Evolutionary conservation across 2,797 vertebrate genomes (phyloP).

Genomic region (Hirundo rustica): DNA sequence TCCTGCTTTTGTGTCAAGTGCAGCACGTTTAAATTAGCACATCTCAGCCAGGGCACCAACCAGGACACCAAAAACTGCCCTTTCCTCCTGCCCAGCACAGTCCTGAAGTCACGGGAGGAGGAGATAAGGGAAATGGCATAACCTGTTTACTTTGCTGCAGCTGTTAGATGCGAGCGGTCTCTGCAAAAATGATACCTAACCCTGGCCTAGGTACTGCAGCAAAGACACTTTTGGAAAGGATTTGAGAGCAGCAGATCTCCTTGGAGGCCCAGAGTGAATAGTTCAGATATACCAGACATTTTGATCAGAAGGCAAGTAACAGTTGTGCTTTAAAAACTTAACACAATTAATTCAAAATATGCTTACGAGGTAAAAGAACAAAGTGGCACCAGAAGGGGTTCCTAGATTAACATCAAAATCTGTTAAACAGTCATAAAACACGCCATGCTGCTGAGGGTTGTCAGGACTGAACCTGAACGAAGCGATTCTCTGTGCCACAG

Average conservation of each 20-base stretch:
- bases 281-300: neutral
- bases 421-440: slow-evolving; percentile 10
- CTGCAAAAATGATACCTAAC: neutral
- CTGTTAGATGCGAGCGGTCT: neutral
- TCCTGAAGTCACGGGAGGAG: neutral
- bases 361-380: neutral
- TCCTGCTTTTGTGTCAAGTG: neutral
- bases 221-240: neutral
- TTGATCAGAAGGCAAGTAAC: neutral
- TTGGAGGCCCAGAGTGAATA: neutral
- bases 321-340: neutral
- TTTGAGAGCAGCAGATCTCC: neutral
- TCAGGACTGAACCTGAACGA: slow-evolving; percentile 46
- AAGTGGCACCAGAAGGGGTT: neutral
- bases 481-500: neutral
- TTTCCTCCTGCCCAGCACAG: neutral
- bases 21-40: neutral
- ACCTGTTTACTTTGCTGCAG: neutral
- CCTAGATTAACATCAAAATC: slow-evolving; percentile 19
- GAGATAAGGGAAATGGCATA: neutral
- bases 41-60: neutral
- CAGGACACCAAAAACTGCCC: rapidly evolving
- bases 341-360: neutral
- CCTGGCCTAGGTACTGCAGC: neutral
- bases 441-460: neutral